Evolutionary conservation across 2,113 vertebrate genomes (phyloP).

Genomic region (Bubo scandiacus): DNA sequence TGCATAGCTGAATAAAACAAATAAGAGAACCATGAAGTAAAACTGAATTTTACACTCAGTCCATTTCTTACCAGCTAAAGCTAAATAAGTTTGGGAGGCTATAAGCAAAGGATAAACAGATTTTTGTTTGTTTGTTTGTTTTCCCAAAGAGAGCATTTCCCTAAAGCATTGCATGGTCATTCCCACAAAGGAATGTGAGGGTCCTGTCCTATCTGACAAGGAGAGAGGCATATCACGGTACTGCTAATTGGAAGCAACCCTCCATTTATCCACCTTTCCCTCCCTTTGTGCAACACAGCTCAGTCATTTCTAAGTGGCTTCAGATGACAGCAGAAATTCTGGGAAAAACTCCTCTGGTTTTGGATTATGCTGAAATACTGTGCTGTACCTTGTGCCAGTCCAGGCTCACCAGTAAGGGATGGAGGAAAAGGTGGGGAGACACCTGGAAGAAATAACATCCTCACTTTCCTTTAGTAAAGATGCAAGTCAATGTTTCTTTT

Average conservation of each 20-base stretch:
- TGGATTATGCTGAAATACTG: neutral
- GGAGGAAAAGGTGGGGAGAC: neutral
- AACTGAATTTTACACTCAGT: neutral
- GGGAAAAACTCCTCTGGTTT: neutral
- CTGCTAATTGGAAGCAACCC: neutral
- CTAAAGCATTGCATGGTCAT: neutral
- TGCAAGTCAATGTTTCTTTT: neutral
- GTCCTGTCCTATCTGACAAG: neutral
- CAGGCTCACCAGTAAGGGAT: neutral
- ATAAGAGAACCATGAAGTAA: neutral
- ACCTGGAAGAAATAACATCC: neutral
- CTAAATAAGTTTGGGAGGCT: neutral
- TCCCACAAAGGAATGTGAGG: neutral
- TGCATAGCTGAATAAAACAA: conserved; percentile 5
- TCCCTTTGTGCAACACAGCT: neutral
- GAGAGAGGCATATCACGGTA: neutral
- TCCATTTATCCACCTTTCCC: neutral
- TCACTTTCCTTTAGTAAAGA: neutral
- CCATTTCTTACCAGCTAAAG: neutral
- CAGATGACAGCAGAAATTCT: neutral
- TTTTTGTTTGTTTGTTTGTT: neutral
- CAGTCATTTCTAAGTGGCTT: neutral
- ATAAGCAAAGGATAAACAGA: neutral
- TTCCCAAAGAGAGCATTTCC: neutral
- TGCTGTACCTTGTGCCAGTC: neutral